Base-by-base conservation (phyloP, 92 coral and sea anemone genomes). In the Palythoa heliodiscus region DNA sequence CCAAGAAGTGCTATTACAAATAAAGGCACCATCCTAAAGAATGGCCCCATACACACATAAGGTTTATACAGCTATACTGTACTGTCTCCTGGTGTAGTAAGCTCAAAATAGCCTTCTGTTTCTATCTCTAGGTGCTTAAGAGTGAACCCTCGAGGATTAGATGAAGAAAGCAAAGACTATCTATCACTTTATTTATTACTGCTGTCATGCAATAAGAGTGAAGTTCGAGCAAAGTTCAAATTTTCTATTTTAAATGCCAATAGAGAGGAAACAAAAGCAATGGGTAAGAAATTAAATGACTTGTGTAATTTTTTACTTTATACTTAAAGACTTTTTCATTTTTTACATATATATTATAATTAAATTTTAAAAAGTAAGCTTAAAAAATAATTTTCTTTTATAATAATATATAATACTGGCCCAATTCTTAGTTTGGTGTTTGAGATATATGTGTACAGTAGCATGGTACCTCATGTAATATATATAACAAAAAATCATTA, bases 131-230 rank as follows among this genome's bases (percentile, higher is more conserved):
- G 99, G 99, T 97, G 99, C 69, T 69, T 97, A 72, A 91, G 99
- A 22, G 99, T 97, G 23, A 97, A 97, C 86, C 99, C 99, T 37
- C 88, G 98, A 85, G 99, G 99, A 48, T 86, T 97, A 77, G 99
- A 97, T 89, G 98, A 94, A 89, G 98, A 97, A 93, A 97, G 99
- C 94, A 97, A 97, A 75, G 99, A 97, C 70, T 97, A 97, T 85
- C 89, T 97, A 37, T 97, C 99, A 4, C 87, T 97, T 5, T 97
- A 97, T 77, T 88, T 97, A 40, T 86, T 97, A 54, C 87, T 97
- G 75, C 90, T 97, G n/a, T 90, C 95, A 16, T 94, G 98, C 86
- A 97, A 97, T 87, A 97, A 97, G 75, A 97, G 98, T 87, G 99
- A 97, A 94, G 99, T 97, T 55, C 88, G 99, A 74, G 99, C 99